Evolutionary conservation across 1,140 invertebrate species (phyloP).

Genomic region (Aethina tumida): DNA sequence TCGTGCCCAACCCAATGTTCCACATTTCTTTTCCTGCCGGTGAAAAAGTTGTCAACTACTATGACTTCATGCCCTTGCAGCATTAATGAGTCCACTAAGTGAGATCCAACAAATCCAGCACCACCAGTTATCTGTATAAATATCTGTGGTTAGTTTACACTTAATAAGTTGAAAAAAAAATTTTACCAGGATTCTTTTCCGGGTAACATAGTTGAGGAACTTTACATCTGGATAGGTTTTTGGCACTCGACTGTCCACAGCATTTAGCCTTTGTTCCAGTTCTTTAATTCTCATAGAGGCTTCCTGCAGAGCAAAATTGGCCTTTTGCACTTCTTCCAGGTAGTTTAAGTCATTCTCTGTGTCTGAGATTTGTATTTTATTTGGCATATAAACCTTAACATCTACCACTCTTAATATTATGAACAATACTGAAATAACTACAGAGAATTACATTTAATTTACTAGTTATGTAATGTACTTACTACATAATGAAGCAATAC

Average conservation of each 20-base stretch:
- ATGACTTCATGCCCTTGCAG: constrained; percentile 95
- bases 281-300: constrained; percentile 43
- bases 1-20: constrained; percentile 98
- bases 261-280: constrained; percentile 59
- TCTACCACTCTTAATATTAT: too few species aligned
- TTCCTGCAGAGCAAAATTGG: constrained; percentile 22
- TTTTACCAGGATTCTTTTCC: constrained; percentile 79
- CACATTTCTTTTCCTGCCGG: constrained; percentile 91
- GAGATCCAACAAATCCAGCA: constrained; percentile 98
- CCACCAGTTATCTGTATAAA: constrained; percentile 78
- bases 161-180: constrained; percentile 1
- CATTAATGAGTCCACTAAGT: constrained; percentile 94
- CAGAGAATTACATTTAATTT: too few species aligned
- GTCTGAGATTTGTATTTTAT: too few species aligned
- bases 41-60: constrained; percentile 98
- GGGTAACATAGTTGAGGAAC: constrained; percentile 80
- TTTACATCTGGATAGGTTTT: constrained; percentile 85
- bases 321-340: constrained; percentile 19
- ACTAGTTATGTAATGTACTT: too few species aligned
- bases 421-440: too few species aligned
- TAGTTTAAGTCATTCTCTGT: too few species aligned
- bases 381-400: too few species aligned
- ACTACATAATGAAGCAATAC: too few species aligned
- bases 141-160: neutral
- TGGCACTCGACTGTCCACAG: constrained; percentile 59